Conservation (phyloP, 2,113 vertebrate species). For the Onychostoma macrolepis region DNA sequence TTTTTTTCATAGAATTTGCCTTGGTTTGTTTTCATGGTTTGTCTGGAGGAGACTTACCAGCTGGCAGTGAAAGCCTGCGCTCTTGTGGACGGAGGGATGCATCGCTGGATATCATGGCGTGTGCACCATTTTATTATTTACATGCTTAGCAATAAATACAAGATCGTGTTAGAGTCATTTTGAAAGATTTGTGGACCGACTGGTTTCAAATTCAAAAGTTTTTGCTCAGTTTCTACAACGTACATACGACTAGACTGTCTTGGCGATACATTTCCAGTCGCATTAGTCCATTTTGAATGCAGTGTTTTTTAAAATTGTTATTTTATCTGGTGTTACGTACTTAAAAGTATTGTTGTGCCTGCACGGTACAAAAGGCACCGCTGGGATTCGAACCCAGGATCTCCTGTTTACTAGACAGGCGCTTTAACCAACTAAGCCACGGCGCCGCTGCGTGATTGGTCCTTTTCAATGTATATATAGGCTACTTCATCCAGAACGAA, state of each 20-base stretch:
- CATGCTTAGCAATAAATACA: not conserved
- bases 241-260: not conserved
- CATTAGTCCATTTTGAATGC: not conserved
- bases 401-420: constrained; percentile 67
- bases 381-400: constrained; percentile 67
- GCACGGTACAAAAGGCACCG: constrained; percentile 55
- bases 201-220: not conserved
- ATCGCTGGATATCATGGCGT: not conserved
- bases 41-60: not conserved
- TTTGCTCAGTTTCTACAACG: not conserved
- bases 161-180: not conserved
- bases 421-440: constrained; percentile 67
- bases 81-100: constrained; percentile 51
- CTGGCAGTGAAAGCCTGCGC: constrained; percentile 49
- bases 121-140: not conserved
- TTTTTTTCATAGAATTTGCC: not conserved
- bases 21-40: constrained; percentile 43
- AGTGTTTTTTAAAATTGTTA: not conserved
- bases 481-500: not conserved
- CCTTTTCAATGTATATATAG: not conserved
- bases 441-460: constrained; percentile 41
- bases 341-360: not conserved
- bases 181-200: not conserved
- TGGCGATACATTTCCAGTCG: not conserved
- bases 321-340: not conserved